Evolutionary conservation across 2,888 invertebrate genomes (phyloP).

Genomic region (Graphium colonna): DNA sequence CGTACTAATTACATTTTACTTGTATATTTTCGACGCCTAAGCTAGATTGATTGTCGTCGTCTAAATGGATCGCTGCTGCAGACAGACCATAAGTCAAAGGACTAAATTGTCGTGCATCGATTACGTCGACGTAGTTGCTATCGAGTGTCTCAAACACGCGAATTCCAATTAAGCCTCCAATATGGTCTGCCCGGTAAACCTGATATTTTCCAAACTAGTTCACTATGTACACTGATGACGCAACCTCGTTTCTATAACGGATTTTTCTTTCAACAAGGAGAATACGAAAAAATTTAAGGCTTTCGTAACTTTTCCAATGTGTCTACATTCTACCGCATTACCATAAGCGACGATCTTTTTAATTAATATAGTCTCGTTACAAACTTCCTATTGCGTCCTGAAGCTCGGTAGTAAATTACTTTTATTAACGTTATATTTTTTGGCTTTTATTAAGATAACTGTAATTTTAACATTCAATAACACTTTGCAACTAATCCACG

Average conservation of each 20-base stretch:
- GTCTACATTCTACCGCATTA: slow-evolving; percentile 29
- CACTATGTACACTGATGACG: slow-evolving; percentile 23
- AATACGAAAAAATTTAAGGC: slow-evolving; percentile 27
- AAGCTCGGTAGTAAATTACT: slow-evolving; percentile 53
- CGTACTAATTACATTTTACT: slow-evolving; percentile 21
- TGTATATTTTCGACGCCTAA: slow-evolving; percentile 24
- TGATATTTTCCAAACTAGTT: slow-evolving; percentile 25
- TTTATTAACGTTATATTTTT: slow-evolving; percentile 19
- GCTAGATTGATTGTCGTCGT: slow-evolving; percentile 15
- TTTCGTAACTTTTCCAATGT: slow-evolving; percentile 24
- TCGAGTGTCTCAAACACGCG: slow-evolving; percentile 21
- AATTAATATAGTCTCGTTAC: slow-evolving; percentile 43
- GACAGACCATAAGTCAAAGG: slow-evolving; percentile 12
- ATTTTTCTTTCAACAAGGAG: slow-evolving; percentile 8
- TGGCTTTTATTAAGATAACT: slow-evolving; percentile 31
- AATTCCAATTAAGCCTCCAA: slow-evolving; percentile 22
- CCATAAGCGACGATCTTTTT: slow-evolving; percentile 38
- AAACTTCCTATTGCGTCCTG: slow-evolving; percentile 52
- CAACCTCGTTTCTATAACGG: slow-evolving; percentile 20
- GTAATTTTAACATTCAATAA: slow-evolving; percentile 28
- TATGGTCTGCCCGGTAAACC: slow-evolving; percentile 26
- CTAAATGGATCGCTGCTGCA: slow-evolving; percentile 5
- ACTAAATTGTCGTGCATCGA: slow-evolving; percentile 29
- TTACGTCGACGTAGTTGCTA: slow-evolving; percentile 21
- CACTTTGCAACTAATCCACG: slow-evolving; percentile 46